Conservation (phyloP, 2,888 invertebrate species). For the Hyposoter dolosus region DNA sequence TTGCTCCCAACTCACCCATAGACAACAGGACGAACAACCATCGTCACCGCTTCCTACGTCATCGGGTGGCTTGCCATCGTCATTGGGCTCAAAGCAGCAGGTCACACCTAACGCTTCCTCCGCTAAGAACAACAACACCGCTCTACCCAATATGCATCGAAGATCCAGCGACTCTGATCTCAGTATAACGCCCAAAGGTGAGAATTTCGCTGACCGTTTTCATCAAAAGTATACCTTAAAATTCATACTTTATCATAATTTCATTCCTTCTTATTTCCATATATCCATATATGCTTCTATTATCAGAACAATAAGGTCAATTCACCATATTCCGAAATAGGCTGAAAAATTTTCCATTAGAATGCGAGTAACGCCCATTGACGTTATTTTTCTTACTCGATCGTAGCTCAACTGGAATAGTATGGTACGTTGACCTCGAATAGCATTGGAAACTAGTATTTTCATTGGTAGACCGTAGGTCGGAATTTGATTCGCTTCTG, state of each 20-base stretch:
- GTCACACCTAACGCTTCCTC: conserved; percentile 85
- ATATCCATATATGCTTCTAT: background rate
- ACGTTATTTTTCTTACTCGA: no score
- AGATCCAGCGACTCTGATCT: conserved; percentile 97
- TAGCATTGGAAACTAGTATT: background rate
- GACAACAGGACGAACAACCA: conserved; percentile 80
- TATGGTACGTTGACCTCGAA: no score
- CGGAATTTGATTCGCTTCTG: conserved; percentile 31
- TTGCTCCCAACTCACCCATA: conserved; percentile 82
- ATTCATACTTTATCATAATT: background rate
- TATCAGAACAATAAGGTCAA: background rate
- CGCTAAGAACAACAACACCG: conserved; percentile 83
- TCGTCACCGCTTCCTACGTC: conserved; percentile 66
- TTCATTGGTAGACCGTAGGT: conserved; percentile 39
- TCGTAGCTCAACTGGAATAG: no score
- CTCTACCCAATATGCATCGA: conserved; percentile 87
- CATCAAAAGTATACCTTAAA: no score
- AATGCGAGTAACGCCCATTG: no score
- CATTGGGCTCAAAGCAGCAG: conserved; percentile 86
- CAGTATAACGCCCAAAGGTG: conserved; percentile 97
- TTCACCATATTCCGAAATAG: no score
- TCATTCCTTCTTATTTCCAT: background rate
- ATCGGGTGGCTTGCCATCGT: conserved; percentile 75
- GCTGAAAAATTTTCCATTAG: no score
- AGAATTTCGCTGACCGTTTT: conserved; percentile 69